These are phyloP conservation scores for Hyaena hyaena DNA, from an alignment of 2,113 vertebrate genomes.

Conservation along the genomic window DNA sequence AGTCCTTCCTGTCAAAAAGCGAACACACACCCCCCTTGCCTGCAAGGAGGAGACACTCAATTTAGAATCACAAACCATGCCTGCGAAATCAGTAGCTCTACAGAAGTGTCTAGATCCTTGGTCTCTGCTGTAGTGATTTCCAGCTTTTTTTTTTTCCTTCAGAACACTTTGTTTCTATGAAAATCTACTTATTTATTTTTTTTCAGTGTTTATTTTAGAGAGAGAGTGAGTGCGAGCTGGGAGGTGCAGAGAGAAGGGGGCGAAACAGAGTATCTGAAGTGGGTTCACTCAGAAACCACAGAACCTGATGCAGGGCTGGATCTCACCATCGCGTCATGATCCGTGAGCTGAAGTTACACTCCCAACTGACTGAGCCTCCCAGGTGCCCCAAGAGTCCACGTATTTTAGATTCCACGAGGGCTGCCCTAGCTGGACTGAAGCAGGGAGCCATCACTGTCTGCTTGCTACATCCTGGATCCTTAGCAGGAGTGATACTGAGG, in stretches of 20 bases:
- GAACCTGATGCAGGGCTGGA: too few relatives aligned
- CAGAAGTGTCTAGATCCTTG: accelerated
- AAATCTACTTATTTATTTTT: not conserved
- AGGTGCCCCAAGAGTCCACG: not conserved
- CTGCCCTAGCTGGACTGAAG: not conserved
- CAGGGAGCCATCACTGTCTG: accelerated
- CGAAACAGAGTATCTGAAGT: too few relatives aligned
- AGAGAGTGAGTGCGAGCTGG: too few relatives aligned
- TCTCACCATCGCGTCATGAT: too few relatives aligned
- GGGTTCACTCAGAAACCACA: too few relatives aligned
- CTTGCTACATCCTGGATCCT: accelerated
- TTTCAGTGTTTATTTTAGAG: too few relatives aligned
- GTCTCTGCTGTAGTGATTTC: not conserved
- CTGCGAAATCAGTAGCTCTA: not conserved
- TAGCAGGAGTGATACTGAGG: not conserved
- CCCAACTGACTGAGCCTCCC: too few relatives aligned
- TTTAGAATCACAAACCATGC: too few relatives aligned
- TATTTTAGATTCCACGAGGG: not conserved
- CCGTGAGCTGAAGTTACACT: too few relatives aligned
- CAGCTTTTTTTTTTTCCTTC: not conserved
- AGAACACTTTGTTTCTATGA: not conserved
- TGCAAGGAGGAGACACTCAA: not conserved
- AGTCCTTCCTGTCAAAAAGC: not conserved
- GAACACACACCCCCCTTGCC: not conserved
- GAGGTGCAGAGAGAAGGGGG: too few relatives aligned